phyloP scores from a whole-genome alignment of 1,140 invertebrate species.

The Formica selysi region DNA sequence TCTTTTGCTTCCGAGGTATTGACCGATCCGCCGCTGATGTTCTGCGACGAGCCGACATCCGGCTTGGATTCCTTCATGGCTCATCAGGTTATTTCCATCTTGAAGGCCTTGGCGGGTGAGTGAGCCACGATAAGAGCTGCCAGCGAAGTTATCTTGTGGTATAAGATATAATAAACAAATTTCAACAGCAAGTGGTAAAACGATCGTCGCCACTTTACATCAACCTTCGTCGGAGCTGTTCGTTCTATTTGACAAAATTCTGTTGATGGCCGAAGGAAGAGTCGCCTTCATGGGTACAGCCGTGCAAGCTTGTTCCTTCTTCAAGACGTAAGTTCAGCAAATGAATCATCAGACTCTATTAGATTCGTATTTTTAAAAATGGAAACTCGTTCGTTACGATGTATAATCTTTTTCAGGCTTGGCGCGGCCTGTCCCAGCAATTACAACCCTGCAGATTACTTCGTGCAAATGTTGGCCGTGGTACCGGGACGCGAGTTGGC shows the following conservation, averaged over 20 bases:
- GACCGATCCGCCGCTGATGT: conserved; percentile 97
- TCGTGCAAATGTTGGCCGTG: conserved; percentile 96
- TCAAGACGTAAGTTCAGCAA: conserved; percentile 90
- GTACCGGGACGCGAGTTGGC: conserved; percentile 93
- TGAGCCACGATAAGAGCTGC: conserved; percentile 29
- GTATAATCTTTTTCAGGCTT: conserved; percentile 86
- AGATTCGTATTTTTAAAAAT: not conserved
- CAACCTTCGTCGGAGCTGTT: conserved; percentile 98
- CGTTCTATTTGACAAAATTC: conserved; percentile 95
- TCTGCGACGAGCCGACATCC: conserved; percentile 99
- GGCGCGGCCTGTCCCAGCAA: conserved; percentile 93
- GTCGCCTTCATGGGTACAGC: conserved; percentile 96
- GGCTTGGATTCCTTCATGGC: conserved; percentile 95
- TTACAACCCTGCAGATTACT: conserved; percentile 98
- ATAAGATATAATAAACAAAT: not conserved
- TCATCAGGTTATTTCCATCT: conserved; percentile 94
- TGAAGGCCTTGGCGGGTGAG: conserved; percentile 91
- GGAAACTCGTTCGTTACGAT: not conserved
- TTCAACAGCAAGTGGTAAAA: conserved; percentile 90
- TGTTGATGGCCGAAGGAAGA: conserved; percentile 96
- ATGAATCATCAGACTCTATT: not conserved
- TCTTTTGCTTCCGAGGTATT: conserved; percentile 98
- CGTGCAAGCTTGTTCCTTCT: conserved; percentile 93
- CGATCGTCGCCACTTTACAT: conserved; percentile 97
- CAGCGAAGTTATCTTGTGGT: not conserved